Base-by-base conservation (phyloP, 2,888 invertebrate genomes). In the Epinotia brunnichana region DNA sequence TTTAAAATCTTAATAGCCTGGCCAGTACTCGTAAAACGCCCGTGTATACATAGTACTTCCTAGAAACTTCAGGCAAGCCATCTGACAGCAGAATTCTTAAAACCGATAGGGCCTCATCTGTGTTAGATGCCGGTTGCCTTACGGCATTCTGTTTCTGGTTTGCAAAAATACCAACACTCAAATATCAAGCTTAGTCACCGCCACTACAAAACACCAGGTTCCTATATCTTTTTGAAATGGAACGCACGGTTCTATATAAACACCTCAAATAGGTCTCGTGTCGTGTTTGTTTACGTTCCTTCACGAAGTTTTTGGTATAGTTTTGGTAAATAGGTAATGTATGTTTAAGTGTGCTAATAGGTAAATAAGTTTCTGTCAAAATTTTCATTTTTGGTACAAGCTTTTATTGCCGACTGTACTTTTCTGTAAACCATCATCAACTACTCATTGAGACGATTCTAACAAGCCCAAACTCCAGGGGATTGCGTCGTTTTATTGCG, bases 101-200 rank as follows among this genome's bases (percentile, higher is more conserved):
- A 51, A 24, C 24, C 35, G 13, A 35, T 5, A 19, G 53, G 29
- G 51, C 13, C 2, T 35, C 13, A 63, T 35, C 7, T n/a, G 3
- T 35, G 53, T 53, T 39, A 13, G 35, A 2, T 19, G 19, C 19
- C 7, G 13, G 35, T 9, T 17, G 13, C 19, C 19, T 39, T 64
- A 13, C 15, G 53, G 7, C 53, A 15, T 64, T 64, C 19, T 64
- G 51, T 3, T 39, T 39, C 53, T 39, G 53, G 39, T 21, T 54
- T 29, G 35, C 10, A 35, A 21, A 54, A 39, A 84, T 83, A 81
- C 83, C 78, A 74, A 76, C 80, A 78, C 83, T 85, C 84, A 87
- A 88, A 89, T 90, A 89, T 88, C 89, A 86, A 81, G 73, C 84
- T 89, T 87, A 88, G 84, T 90, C 90, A 89, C 80, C 80, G 76